Conservation (phyloP, 92 coral and sea anemone species). For the Siderastrea siderea region DNA sequence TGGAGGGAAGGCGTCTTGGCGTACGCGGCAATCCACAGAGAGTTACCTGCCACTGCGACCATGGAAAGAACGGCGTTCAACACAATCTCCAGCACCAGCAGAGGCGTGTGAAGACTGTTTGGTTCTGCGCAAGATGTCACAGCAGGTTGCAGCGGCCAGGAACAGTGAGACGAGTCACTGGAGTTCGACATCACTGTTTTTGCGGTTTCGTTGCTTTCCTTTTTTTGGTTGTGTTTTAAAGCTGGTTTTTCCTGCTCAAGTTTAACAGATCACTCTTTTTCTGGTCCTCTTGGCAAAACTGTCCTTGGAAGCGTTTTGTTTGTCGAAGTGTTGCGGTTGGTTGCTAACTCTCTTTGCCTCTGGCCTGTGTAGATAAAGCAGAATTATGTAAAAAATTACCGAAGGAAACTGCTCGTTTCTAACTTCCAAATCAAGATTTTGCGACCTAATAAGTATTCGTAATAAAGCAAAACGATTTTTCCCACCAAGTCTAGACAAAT, state of each 20-base stretch:
- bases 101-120: not conserved
- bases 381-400: not conserved
- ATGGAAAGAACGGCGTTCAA: conserved; percentile 31
- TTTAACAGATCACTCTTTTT: no score
- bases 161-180: conserved; percentile 8
- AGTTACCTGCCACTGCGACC: conserved; percentile 26
- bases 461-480: not conserved
- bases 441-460: not conserved
- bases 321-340: not conserved
- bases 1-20: conserved; percentile 41
- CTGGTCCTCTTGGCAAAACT: not conserved
- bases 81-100: not conserved
- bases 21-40: conserved; percentile 45
- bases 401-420: not conserved
- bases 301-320: not conserved
- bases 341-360: not conserved
- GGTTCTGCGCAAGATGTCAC: conserved; percentile 16
- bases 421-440: not conserved
- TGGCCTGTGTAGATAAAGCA: not conserved
- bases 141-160: conserved; percentile 39
- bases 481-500: not conserved
- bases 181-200: not conserved
- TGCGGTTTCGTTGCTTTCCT: not conserved
- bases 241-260: not conserved
- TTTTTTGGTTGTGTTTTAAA: not conserved